Conservation (phyloP, 2,888 invertebrate species). For the Hyposoter didymator region DNA sequence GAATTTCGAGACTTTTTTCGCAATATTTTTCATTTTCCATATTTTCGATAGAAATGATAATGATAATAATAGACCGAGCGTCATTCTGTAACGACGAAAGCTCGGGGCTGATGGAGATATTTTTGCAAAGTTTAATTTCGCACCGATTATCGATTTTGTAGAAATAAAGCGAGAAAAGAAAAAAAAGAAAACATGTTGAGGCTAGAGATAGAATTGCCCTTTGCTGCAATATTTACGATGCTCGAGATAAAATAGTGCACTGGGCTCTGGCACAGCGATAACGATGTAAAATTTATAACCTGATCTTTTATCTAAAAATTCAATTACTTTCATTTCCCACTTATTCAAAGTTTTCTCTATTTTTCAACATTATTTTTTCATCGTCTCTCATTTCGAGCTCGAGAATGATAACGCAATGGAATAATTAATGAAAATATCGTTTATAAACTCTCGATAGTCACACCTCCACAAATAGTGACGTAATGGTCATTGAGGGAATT, state of each 20-base stretch:
- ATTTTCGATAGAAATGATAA: not conserved
- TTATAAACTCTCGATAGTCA: not conserved
- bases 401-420: not conserved
- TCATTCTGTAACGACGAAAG: not conserved
- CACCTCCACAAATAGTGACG: too few species aligned
- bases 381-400: not conserved
- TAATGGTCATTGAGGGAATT: too few species aligned
- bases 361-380: not conserved
- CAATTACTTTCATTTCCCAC: slow-evolving; percentile 6
- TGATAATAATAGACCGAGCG: not conserved
- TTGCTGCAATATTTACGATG: slow-evolving; percentile 44
- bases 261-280: slow-evolving; percentile 22
- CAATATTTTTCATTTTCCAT: not conserved
- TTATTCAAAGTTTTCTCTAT: not conserved
- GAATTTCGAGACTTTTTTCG: not conserved
- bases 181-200: not conserved
- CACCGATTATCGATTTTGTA: slow-evolving; percentile 38
- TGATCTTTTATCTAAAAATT: slow-evolving; percentile 1
- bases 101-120: slow-evolving; percentile 13
- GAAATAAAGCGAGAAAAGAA: not conserved
- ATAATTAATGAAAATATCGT: not conserved
- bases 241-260: slow-evolving; percentile 44
- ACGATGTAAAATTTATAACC: slow-evolving; percentile 23
- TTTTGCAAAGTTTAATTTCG: slow-evolving; percentile 50
- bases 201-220: slow-evolving; percentile 36